These are phyloP conservation scores for Lasioglossum albipes DNA, from an alignment of 1,140 invertebrate species.

Conservation along the genomic window DNA sequence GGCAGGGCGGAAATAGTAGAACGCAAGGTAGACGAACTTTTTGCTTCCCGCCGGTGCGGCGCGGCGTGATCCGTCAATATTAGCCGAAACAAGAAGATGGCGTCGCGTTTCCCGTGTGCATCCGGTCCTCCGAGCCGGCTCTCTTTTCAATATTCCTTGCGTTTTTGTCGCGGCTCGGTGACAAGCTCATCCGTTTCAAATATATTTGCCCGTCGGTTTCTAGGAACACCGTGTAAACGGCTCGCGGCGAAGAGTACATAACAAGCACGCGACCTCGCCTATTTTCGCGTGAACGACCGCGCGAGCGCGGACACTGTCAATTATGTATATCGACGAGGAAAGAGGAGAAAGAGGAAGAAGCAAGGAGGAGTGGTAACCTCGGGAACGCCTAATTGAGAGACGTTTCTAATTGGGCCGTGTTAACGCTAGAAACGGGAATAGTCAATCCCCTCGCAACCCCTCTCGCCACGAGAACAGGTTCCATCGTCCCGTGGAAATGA, in stretches of 20 bases:
- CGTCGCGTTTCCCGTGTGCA: neutral
- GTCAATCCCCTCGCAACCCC: neutral
- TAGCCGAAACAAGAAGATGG: neutral
- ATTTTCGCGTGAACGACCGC: constrained; percentile 31
- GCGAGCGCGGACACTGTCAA: constrained; percentile 4
- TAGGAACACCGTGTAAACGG: constrained; percentile 28
- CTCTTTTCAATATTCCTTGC: neutral
- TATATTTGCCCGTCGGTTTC: constrained; percentile 18
- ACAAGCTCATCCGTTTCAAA: constrained; percentile 2
- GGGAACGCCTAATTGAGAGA: constrained; percentile 5
- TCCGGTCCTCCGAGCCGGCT: neutral
- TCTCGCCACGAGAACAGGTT: constrained; percentile 29
- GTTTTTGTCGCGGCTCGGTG: constrained; percentile 4
- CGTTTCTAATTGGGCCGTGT: constrained; percentile 27
- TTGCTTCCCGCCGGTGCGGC: no score
- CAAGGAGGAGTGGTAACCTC: neutral
- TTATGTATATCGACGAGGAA: neutral
- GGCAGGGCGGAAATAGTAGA: no score
- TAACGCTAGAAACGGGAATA: constrained; percentile 15
- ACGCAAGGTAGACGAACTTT: no score
- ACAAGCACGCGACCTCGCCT: constrained; percentile 39
- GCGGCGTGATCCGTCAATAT: neutral
- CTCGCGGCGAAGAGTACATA: neutral
- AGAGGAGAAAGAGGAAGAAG: neutral
- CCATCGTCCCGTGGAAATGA: constrained; percentile 12